Evolutionary conservation across 2,113 vertebrate genomes (phyloP), one percentile per base, ranked within the genome.

Genomic region (Mugil cephalus): DNA sequence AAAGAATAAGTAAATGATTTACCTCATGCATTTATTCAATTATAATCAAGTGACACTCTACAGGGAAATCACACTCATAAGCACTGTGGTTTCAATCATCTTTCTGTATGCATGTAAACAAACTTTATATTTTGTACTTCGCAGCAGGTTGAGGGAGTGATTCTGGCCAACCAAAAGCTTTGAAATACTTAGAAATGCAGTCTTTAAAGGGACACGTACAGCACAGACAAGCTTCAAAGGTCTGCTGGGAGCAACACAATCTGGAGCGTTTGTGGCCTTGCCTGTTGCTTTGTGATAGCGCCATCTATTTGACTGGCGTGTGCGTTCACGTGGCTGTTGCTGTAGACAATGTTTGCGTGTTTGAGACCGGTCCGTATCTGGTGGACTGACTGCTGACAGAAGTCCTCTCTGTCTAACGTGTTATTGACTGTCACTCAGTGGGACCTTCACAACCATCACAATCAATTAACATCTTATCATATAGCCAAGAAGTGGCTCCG

Each of bases 371-470:
- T 63, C n/a, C 30, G 50, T 24, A 48, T 77, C 56, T 61, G 18
- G 34, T 74, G 43, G 50, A 60, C 65, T 69, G 53, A 70, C 69
- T 84, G 64, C 60, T 68, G 69, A 84, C 67, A 74, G 72, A 77
- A 78, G 79, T 80, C 61, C 35, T 66, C 36, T 17, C 66, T 59
- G 53, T 8, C 30, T 69, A 63, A 76, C 62, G 54, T 85, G 76
- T 79, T 86, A 79, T 74, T 88, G 67, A 77, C 79, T 71, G 82
- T 78, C 84, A 80, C 67, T 83, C 70, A 77, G 61, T 38, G 18
- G 67, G 60, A 82, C 82, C 71, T 76, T 80, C 80, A 85, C 74
- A 69, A 74, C 75, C 55, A 84, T 91, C 85, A 76, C 78, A 68
- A 78, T 82, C 73, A 77, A 85, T 87, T 82, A 83, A 76, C 43